Evolutionary conservation across 2,888 invertebrate species (phyloP), one percentile per base, ranked within the genome.

Genomic region (Hypena proboscidalis): DNA sequence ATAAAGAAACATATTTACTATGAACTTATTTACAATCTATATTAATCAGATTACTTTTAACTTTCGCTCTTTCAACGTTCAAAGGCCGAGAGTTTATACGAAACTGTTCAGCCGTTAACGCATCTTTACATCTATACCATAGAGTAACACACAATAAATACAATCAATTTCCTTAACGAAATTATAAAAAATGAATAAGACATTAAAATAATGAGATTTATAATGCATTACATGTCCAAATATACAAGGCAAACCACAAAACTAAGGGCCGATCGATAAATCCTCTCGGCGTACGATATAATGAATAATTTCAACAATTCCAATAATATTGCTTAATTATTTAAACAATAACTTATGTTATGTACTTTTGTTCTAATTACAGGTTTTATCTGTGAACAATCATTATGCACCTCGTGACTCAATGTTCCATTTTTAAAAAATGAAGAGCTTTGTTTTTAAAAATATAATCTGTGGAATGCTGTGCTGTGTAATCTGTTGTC

Each of bases 391-490:
- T 55, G 49, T 51, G 57, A 49, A 25, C 11, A 21, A 47, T 41
- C 39, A 50, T 52, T 64, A 60, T 47, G 57, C 65, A 67, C 60
- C 47, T 53, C 41, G 34, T 66, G 50, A 51, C 36, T 37, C 41
- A 50, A 49, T 29, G 55, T 67, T 62, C 59, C 61, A 60, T 68
- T 71, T 70, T 61, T 52, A 53, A 22, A 66, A 67, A 68, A 69
- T 60, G 58, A 68, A 27, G 33, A 41, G 33, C 33, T 47, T 59
- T 59, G 19, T 64, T 67, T 67, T 70, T 57, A 67, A 74, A 77
- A 74, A 78, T 77, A 77, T 80, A 73, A 74, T 73, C 69, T 74
- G 80, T 81, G 87, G 85, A 85, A 85, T 87, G 85, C 77, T 76
- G 80, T 75, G 72, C 72, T 65, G 58, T 65, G 62, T 68, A 61